phyloP scores from a whole-genome alignment of 2,797 vertebrate species.

The Masticophis lateralis region DNA sequence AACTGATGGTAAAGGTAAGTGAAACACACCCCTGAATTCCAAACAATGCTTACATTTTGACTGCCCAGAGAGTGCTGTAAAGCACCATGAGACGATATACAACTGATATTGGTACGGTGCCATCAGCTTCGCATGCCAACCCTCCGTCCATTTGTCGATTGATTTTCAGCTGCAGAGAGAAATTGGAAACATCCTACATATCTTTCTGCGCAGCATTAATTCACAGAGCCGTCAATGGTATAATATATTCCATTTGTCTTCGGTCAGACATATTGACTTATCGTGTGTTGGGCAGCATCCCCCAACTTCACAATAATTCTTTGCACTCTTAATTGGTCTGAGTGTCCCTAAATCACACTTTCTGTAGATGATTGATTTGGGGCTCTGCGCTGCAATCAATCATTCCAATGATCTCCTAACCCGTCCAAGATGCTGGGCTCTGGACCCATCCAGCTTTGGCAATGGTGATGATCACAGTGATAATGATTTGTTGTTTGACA shows the following conservation, averaged over 20 bases:
- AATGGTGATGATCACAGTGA: not conserved
- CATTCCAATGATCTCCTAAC: not conserved
- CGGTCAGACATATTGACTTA: not conserved
- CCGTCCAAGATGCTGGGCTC: not conserved
- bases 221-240: slow-evolving; percentile 42
- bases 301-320: not conserved
- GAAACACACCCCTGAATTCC: too few species aligned
- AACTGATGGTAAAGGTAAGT: too few species aligned
- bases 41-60: not conserved
- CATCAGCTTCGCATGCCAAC: slow-evolving; percentile 27
- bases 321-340: not conserved
- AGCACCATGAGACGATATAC: not conserved
- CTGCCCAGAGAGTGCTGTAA: not conserved
- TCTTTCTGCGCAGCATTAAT: not conserved
- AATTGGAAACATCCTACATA: slow-evolving; percentile 35
- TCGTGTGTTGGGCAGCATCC: not conserved
- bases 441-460: not conserved
- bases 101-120: not conserved
- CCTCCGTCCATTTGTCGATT: not conserved
- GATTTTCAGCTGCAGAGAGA: slow-evolving; percentile 16
- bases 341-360: not conserved
- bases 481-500: not conserved
- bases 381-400: not conserved
- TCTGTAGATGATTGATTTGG: not conserved
- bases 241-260: slow-evolving; percentile 50